Percentiles rank a stretch among this genome's conserved stretches.
Conservation (phyloP, 2,113 vertebrate species). For the Tachysurus vachellii region DNA sequence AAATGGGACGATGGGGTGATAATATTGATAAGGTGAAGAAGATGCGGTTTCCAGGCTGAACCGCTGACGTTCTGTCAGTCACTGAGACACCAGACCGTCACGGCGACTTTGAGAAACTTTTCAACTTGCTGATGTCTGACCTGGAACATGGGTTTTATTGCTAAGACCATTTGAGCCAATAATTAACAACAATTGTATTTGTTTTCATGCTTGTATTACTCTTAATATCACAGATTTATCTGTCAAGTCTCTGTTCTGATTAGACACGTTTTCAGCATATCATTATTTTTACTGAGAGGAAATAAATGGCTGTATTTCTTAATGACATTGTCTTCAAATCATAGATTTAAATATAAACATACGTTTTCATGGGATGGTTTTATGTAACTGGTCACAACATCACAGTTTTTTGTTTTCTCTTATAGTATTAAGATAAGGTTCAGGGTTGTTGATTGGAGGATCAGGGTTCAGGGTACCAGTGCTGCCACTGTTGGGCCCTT, state of each 20-base stretch:
- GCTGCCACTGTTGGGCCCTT: too few species aligned
- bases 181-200: too few species aligned
- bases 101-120: conserved; percentile 11
- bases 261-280: not conserved
- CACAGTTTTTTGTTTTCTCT: not conserved
- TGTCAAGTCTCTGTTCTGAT: not conserved
- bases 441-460: too few species aligned
- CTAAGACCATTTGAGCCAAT: not conserved
- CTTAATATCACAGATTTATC: not conserved
- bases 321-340: not conserved
- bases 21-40: conserved; percentile 14
- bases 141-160: not conserved
- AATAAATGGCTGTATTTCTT: not conserved
- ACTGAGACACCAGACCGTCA: not conserved
- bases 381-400: not conserved
- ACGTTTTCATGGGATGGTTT: not conserved
- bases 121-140: not conserved
- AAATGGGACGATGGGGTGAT: not conserved
- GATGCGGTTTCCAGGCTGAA: not conserved
- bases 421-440: too few species aligned
- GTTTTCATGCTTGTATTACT: not conserved
- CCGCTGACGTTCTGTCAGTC: not conserved
- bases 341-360: not conserved
- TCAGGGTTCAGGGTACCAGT: too few species aligned
- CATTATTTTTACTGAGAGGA: not conserved